Conservation (phyloP, 2,888 invertebrate species). For the Dryomyza anilis region DNA sequence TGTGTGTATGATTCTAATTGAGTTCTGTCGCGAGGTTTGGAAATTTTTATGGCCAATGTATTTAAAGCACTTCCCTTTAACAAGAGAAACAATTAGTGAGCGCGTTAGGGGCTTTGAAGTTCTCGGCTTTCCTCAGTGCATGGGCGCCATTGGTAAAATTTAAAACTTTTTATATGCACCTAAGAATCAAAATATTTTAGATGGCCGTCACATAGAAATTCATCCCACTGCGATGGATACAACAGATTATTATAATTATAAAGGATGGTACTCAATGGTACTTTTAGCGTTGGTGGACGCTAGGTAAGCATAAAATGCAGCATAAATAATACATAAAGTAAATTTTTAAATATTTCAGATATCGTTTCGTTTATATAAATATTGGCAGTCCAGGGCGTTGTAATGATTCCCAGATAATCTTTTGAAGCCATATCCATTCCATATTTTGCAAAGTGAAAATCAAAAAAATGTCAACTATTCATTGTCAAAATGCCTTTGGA, state of each 20-base stretch:
- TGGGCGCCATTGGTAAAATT: background rate
- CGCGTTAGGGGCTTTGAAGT: slow-evolving; percentile 13
- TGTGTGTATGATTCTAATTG: background rate
- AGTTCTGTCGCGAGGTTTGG: slow-evolving; percentile 1
- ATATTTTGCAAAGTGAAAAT: background rate
- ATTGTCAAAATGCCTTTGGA: slow-evolving; percentile 16
- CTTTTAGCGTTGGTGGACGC: slow-evolving; percentile 14
- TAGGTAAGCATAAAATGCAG: background rate
- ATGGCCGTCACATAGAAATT: slow-evolving; percentile 24
- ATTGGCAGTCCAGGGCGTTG: slow-evolving; percentile 17
- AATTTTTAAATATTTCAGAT: background rate
- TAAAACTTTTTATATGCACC: background rate
- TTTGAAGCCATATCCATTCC: slow-evolving; percentile 30
- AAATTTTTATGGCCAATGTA: background rate
- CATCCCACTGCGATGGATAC: slow-evolving; percentile 1
- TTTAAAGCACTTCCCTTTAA: background rate
- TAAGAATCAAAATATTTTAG: background rate
- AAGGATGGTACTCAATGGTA: slow-evolving; percentile 14
- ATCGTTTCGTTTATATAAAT: slow-evolving; percentile 25
- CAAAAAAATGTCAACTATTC: slow-evolving; percentile 18
- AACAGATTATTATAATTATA: slow-evolving; percentile 26
- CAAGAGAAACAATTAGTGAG: slow-evolving; percentile 7
- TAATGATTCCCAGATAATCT: slow-evolving; percentile 22
- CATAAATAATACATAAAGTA: background rate
- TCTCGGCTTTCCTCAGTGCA: slow-evolving; percentile 18